phyloP scores from a whole-genome alignment of 2,113 vertebrate species.

The Cichladusa arquata region DNA sequence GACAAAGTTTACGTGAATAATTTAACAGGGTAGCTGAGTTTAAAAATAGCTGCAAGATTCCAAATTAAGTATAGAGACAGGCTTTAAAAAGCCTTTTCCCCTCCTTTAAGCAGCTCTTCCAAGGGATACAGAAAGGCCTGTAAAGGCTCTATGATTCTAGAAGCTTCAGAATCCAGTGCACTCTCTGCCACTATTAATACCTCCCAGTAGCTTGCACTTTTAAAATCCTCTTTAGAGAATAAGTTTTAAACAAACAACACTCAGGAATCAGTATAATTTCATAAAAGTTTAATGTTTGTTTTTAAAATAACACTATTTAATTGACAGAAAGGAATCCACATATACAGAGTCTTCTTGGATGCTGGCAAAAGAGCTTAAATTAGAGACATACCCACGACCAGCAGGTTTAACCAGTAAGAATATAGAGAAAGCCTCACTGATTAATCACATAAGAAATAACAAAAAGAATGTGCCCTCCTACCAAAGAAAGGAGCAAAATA shows the following conservation, averaged over 20 bases:
- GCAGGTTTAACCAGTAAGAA: background rate
- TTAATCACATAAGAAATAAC: background rate
- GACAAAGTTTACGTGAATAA: background rate
- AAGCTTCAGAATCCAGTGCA: background rate
- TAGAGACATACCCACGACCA: background rate
- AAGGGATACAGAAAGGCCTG: background rate
- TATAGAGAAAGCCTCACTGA: background rate
- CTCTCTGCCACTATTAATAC: background rate
- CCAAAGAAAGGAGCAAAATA: background rate
- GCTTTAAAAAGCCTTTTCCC: background rate
- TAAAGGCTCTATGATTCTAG: background rate
- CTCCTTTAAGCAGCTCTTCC: background rate
- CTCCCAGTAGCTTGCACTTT: background rate
- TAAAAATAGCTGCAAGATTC: conserved; percentile 1
- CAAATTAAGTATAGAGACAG: background rate
- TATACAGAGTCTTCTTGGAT: background rate
- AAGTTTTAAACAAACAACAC: conserved; percentile 34
- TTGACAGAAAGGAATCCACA: background rate
- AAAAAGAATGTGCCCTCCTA: background rate
- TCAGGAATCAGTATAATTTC: background rate
- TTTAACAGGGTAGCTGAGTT: background rate
- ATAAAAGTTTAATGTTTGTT: conserved; percentile 49
- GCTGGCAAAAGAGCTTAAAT: background rate
- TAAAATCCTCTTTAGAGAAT: background rate
- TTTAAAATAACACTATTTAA: background rate